phyloP scores from a whole-genome alignment of 2,113 vertebrate species.

The Epinephelus fuscoguttatus region DNA sequence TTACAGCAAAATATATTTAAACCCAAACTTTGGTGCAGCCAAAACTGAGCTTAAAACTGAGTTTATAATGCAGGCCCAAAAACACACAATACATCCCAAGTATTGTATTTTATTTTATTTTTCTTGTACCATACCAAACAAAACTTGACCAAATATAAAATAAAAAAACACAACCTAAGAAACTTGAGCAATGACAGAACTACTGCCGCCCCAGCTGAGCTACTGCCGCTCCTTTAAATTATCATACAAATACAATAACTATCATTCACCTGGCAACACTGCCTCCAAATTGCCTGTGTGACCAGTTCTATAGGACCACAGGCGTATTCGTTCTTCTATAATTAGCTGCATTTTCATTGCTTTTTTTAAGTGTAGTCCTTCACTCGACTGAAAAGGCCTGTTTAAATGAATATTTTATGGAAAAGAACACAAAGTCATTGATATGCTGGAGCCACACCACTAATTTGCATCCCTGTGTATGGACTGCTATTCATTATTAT shows the following conservation, averaged over 20 bases:
- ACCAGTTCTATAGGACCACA: neutral
- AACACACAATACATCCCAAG: too few species aligned
- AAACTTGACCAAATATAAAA: too few species aligned
- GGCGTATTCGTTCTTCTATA: neutral
- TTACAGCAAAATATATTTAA: neutral
- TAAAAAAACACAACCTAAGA: too few species aligned
- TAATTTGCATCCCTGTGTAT: neutral
- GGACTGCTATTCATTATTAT: neutral
- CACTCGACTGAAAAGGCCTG: neutral
- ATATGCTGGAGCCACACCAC: conserved; percentile 20
- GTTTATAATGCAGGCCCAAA: too few species aligned
- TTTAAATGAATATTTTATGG: conserved; percentile 14
- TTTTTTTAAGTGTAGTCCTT: conserved; percentile 7
- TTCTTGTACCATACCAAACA: too few species aligned
- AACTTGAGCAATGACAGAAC: too few species aligned
- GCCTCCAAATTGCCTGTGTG: neutral
- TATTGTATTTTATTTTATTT: too few species aligned
- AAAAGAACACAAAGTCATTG: conserved; percentile 12
- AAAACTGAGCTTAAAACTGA: too few species aligned
- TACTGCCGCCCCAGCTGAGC: too few species aligned
- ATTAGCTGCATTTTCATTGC: neutral
- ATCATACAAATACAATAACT: neutral
- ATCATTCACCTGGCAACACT: too few species aligned
- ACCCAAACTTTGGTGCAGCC: neutral
- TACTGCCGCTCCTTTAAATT: neutral